phyloP scores from a whole-genome alignment of 1,140 invertebrate species.

The Zaprionus lachaisei region DNA sequence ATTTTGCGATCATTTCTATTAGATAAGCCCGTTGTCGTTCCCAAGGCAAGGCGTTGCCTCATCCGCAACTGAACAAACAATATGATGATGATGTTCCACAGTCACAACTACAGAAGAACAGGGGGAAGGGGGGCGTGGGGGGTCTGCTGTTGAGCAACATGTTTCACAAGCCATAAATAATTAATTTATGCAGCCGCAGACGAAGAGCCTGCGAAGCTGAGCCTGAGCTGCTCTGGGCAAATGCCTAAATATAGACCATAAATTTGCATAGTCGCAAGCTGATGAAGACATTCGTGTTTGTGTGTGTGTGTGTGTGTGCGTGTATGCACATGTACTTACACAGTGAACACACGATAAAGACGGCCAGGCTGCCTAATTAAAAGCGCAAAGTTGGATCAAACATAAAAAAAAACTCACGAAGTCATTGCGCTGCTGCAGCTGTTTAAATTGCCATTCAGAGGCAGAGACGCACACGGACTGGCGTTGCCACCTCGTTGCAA shows the following conservation, averaged over 20 bases:
- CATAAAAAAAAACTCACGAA: not conserved
- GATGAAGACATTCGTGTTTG: conserved; percentile 63
- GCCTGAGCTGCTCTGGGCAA: conserved; percentile 59
- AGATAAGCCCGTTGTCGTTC: conserved; percentile 54
- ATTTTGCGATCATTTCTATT: conserved; percentile 74
- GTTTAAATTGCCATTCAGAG: not conserved
- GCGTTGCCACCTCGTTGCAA: not conserved
- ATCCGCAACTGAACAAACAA: conserved; percentile 68
- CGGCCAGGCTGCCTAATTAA: not conserved
- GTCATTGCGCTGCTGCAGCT: not conserved
- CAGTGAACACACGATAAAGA: not conserved
- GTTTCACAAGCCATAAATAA: conserved; percentile 78
- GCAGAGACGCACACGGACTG: not conserved
- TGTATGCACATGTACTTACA: conserved; percentile 24
- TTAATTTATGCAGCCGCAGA: conserved; percentile 77
- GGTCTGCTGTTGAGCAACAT: conserved; percentile 44
- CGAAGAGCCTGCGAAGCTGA: conserved; percentile 35
- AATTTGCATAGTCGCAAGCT: conserved; percentile 61
- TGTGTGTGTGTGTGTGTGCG: conserved; percentile 30
- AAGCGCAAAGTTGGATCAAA: not conserved
- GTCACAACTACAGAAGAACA: conserved; percentile 14
- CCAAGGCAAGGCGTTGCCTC: conserved; percentile 26
- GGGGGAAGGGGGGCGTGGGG: not conserved
- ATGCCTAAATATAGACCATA: conserved; percentile 80
- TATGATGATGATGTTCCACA: conserved; percentile 35